A percentile compares a stretch with the other conserved stretches of the same genome.
phyloP scores from a whole-genome alignment of 2,113 vertebrate genomes.

The Onychorhynchus coronatus region DNA sequence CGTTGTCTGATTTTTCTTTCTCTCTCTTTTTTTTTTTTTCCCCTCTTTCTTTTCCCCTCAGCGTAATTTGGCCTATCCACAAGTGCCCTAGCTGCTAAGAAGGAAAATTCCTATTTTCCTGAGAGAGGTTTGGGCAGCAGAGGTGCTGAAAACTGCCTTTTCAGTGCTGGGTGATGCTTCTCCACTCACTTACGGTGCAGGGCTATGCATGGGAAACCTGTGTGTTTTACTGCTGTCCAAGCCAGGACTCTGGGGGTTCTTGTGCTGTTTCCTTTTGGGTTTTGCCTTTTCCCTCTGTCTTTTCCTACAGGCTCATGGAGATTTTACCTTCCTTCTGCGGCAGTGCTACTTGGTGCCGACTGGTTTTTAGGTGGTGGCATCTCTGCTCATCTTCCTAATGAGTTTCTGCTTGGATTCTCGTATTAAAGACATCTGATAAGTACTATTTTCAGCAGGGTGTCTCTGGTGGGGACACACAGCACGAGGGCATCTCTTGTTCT shows the following conservation, averaged over 20 bases:
- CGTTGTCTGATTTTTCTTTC: neutral
- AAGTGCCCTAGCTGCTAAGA: neutral
- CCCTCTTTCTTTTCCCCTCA: neutral
- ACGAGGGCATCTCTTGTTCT: accelerated
- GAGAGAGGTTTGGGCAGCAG: neutral
- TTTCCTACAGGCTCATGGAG: accelerated
- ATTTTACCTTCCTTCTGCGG: neutral
- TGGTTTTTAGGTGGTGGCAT: neutral
- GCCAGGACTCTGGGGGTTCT: accelerated
- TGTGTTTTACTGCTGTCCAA: no score
- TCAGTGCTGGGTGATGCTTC: neutral
- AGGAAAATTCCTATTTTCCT: neutral
- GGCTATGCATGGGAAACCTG: neutral
- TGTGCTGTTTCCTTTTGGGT: neutral
- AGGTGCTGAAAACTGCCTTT: neutral
- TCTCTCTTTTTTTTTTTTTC: neutral
- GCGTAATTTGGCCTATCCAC: neutral
- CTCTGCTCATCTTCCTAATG: accelerated
- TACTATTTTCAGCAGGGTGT: accelerated
- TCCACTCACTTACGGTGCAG: accelerated
- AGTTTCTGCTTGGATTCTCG: neutral
- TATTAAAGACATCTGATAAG: neutral
- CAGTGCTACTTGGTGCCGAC: neutral
- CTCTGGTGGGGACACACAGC: neutral
- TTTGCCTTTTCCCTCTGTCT: neutral